These are phyloP conservation scores for Chiloscyllium plagiosum DNA, from an alignment of 2,113 vertebrate genomes.

Conservation along the genomic window DNA sequence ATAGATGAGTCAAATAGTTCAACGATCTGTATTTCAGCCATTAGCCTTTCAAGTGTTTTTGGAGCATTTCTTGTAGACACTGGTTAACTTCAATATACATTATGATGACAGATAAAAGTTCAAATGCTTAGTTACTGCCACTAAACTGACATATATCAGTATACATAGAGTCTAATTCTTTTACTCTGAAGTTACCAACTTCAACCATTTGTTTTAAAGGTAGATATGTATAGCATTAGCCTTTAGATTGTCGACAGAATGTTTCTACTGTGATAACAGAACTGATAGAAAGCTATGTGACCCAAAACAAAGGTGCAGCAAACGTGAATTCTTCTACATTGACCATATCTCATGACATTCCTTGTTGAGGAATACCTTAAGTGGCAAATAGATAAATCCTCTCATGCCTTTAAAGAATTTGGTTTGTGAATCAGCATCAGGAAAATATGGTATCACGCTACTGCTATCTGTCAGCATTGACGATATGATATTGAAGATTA, in stretches of 20 bases:
- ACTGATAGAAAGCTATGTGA: background rate
- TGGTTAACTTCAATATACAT: background rate
- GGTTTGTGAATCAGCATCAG: background rate
- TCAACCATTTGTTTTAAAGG: background rate
- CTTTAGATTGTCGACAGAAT: background rate
- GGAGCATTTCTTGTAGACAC: background rate
- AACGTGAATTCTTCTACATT: background rate
- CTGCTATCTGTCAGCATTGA: background rate
- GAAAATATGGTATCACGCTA: background rate
- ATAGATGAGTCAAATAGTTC: conserved; percentile 17
- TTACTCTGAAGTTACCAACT: background rate
- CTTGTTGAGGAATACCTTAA: background rate
- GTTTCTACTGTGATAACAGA: background rate
- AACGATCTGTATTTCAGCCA: background rate
- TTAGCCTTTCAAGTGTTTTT: background rate
- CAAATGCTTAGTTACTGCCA: conserved; percentile 34
- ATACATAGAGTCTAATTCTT: background rate
- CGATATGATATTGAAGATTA: background rate
- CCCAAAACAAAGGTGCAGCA: background rate
- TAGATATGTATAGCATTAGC: background rate
- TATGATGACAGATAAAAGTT: conserved; percentile 50
- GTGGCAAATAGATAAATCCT: background rate
- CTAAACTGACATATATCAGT: background rate
- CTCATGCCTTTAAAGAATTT: background rate
- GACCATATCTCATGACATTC: background rate